Evolutionary conservation across 2,113 vertebrate species (phyloP), one percentile per base, ranked within the genome.

Genomic region (Anhinga rufa): DNA sequence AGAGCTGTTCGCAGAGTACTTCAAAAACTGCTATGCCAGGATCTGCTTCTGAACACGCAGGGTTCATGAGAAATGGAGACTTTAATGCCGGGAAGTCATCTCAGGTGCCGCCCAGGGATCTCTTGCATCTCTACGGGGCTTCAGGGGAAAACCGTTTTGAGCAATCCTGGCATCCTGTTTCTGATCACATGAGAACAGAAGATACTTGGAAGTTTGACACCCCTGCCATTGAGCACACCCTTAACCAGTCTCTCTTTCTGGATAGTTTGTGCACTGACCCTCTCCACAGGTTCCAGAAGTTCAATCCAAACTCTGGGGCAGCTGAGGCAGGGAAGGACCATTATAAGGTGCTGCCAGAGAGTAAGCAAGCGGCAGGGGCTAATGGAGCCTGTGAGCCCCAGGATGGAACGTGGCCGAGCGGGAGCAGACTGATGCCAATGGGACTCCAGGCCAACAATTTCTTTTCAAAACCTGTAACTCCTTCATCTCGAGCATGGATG

Each of bases 191-290:
- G 6, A 97, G 98, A 81, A 57, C 98, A 68, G 99, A 99, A 17
- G 98, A 98, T 6, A 64, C 95, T 80, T 99, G 99, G 93, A 98
- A 98, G 97, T 99, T 99, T 91, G 98, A 99, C 93, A 98, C 98
- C 51, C 99, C 99, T 26, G 88, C 97, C n/a, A 92, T 99, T 57
- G 99, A 99, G 90, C 98, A 97, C 44, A 99, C 99, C 5, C 97
- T 99, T 36, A 99, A 99, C 98, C 99, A 99, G 96, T 99, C 99
- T 1, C 94, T 97, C 21, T 88, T 99, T 62, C 83, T 98, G 68
- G 98, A 99, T 62, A 98, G 98, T 4, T 88, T 99, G 77, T 98
- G 98, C 80, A 55, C 98, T 28, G 99, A 99, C 93, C 98, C 98
- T 52, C 98, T 98, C 94, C 98, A 98, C 94, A 97, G 97, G 94